phyloP scores from a whole-genome alignment of 2,797 vertebrate species.

The Leptodactylus fallax region DNA sequence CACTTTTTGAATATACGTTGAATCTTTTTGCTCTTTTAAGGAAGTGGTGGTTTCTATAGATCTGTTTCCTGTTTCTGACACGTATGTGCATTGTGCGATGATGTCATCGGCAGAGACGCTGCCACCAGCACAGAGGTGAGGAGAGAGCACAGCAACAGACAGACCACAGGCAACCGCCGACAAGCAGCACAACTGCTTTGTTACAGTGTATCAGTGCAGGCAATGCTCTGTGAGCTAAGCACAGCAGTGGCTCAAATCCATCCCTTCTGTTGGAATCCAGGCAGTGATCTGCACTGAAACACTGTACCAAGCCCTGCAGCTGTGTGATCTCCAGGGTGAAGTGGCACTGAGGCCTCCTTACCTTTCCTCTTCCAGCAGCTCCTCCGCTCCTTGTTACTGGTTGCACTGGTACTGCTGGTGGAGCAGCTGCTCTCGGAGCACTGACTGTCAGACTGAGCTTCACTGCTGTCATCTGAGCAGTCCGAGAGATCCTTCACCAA shows the following conservation, averaged over 20 bases:
- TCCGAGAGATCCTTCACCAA: conserved; percentile 89
- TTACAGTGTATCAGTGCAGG: conserved; percentile 12
- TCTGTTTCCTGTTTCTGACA: conserved; percentile 86
- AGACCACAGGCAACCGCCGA: background rate
- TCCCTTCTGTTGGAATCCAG: too few relatives aligned
- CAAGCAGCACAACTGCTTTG: background rate
- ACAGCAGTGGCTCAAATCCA: too few relatives aligned
- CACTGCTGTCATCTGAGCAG: conserved; percentile 92
- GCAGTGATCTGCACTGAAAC: background rate
- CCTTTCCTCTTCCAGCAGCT: conserved; percentile 93
- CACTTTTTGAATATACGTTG: conserved; percentile 13
- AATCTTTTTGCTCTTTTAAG: conserved; percentile 74
- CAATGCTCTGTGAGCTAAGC: background rate
- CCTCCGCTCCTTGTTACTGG: conserved; percentile 83
- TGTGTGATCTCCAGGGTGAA: background rate
- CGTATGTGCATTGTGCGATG: conserved; percentile 67
- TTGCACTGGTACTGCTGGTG: conserved; percentile 84
- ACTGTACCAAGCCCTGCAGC: background rate
- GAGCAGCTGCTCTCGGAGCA: conserved; percentile 87
- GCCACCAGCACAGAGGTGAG: background rate
- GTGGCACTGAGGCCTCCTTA: conserved; percentile 67
- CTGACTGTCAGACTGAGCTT: conserved; percentile 86
- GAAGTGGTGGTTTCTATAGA: conserved; percentile 84
- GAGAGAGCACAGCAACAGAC: background rate
- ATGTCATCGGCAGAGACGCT: conserved; percentile 59